These are phyloP conservation scores for Phrynocephalus forsythii DNA, from an alignment of 2,797 vertebrate genomes.

Conservation along the genomic window DNA sequence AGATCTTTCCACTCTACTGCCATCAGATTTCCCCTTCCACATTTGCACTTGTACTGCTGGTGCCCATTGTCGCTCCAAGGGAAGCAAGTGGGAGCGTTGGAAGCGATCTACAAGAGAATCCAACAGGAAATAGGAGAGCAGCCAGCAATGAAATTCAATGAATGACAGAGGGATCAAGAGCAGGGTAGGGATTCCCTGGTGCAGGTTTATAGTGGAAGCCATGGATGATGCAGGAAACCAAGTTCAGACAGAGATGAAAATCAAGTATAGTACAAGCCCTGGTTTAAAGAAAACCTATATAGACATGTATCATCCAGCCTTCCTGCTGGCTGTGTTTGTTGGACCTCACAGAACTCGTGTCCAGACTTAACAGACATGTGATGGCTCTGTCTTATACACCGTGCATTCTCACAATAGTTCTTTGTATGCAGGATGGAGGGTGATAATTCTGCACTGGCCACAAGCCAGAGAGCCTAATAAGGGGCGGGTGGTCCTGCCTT, in stretches of 20 bases:
- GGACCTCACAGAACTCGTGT: not conserved
- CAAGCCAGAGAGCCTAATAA: not conserved
- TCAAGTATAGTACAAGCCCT: not conserved
- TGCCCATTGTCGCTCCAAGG: too few relatives aligned
- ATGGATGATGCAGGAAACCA: not conserved
- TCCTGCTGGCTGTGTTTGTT: not conserved
- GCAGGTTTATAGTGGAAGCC: not conserved
- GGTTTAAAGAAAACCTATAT: not conserved
- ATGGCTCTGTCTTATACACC: not conserved
- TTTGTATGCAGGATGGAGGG: not conserved
- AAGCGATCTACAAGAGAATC: too few relatives aligned
- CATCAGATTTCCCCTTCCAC: too few relatives aligned
- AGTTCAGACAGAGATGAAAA: not conserved
- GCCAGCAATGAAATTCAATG: too few relatives aligned
- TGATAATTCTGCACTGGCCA: not conserved
- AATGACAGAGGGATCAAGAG: too few relatives aligned
- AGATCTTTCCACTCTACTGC: too few relatives aligned
- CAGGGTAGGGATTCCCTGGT: too few relatives aligned
- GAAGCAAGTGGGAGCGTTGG: too few relatives aligned
- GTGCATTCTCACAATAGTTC: not conserved
- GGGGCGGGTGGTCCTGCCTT: constrained; percentile 15
- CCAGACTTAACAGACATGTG: not conserved
- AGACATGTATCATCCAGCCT: not conserved
- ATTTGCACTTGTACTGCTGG: too few relatives aligned
- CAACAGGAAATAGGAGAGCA: too few relatives aligned